Evolutionary conservation across 2,113 vertebrate species (phyloP).

Genomic region (Takifugu flavidus): DNA sequence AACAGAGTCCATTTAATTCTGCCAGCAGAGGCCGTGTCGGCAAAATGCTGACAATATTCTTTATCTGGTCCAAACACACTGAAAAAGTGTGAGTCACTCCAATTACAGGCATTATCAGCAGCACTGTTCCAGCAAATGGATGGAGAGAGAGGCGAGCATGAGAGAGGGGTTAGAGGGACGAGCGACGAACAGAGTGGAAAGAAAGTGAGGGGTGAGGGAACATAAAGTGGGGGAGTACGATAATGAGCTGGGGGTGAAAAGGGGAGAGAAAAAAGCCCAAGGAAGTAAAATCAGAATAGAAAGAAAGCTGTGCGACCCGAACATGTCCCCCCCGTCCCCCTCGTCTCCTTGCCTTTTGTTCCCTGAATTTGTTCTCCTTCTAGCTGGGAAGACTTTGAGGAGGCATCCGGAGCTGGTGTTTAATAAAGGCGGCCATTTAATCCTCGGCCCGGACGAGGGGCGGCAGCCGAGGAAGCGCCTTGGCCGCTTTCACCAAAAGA

Average conservation of each 20-base stretch:
- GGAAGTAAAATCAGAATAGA: constrained; percentile 47
- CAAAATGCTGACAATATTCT: constrained; percentile 75
- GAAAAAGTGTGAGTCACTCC: constrained; percentile 76
- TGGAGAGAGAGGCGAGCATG: constrained; percentile 56
- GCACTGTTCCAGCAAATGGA: constrained; percentile 68
- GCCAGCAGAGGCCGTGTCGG: constrained; percentile 74
- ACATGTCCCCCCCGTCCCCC: constrained; percentile 29
- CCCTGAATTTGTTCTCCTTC: constrained; percentile 33
- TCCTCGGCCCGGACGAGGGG: constrained; percentile 40
- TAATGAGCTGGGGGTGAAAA: constrained; percentile 53
- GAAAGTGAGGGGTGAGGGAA: constrained; percentile 50
- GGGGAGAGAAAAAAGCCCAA: constrained; percentile 33
- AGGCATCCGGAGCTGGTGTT: constrained; percentile 45
- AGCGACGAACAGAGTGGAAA: constrained; percentile 51
- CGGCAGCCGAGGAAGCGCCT: neutral
- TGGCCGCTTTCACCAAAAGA: constrained; percentile 4
- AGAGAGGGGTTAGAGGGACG: constrained; percentile 52
- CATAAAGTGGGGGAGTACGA: constrained; percentile 48
- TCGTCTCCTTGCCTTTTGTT: constrained; percentile 22
- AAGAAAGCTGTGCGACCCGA: constrained; percentile 36
- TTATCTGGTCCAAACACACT: constrained; percentile 79
- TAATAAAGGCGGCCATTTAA: constrained; percentile 37
- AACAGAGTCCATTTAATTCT: constrained; percentile 77
- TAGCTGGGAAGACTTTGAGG: constrained; percentile 48
- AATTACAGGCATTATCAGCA: constrained; percentile 79